Percentiles rank a stretch among this genome's conserved stretches.
Evolutionary conservation across 2,888 invertebrate genomes (phyloP).

Genomic region (Adelphocoris suturalis): DNA sequence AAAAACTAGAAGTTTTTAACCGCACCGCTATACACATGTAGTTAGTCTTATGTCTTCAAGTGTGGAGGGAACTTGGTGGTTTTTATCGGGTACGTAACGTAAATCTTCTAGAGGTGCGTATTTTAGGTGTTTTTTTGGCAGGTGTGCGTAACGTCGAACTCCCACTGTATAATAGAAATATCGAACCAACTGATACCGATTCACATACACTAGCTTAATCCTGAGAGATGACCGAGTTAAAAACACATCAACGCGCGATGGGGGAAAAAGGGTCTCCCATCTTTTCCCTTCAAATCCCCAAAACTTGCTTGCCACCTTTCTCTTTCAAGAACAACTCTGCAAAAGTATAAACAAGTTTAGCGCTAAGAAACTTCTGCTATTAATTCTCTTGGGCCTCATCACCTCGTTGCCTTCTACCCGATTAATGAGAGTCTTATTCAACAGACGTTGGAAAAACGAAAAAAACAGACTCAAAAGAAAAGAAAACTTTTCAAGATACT

Average conservation of each 20-base stretch:
- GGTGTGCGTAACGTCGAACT: too few species aligned
- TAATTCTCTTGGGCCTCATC: conserved; percentile 41
- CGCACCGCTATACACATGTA: too few species aligned
- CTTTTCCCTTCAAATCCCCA: not conserved
- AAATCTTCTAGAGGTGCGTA: too few species aligned
- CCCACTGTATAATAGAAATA: too few species aligned
- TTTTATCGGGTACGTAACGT: too few species aligned
- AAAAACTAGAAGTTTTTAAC: too few species aligned
- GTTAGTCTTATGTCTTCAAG: too few species aligned
- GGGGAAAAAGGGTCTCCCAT: not conserved
- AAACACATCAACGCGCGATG: not conserved
- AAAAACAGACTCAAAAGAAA: not conserved
- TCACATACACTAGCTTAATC: not conserved
- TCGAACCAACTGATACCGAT: too few species aligned
- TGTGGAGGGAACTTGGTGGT: too few species aligned
- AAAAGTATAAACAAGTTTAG: conserved; percentile 50
- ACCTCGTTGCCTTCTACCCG: conserved; percentile 11
- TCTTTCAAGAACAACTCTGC: conserved; percentile 28
- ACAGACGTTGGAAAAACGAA: conserved; percentile 10
- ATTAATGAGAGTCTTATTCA: conserved; percentile 24
- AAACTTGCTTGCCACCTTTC: conserved; percentile 34
- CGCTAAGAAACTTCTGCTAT: conserved; percentile 22
- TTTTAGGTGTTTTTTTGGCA: too few species aligned
- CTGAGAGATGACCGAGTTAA: not conserved
- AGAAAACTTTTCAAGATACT: conserved; percentile 9